These are phyloP conservation scores for Labeo catla DNA, from an alignment of 2,113 vertebrate genomes.

Conservation along the genomic window DNA sequence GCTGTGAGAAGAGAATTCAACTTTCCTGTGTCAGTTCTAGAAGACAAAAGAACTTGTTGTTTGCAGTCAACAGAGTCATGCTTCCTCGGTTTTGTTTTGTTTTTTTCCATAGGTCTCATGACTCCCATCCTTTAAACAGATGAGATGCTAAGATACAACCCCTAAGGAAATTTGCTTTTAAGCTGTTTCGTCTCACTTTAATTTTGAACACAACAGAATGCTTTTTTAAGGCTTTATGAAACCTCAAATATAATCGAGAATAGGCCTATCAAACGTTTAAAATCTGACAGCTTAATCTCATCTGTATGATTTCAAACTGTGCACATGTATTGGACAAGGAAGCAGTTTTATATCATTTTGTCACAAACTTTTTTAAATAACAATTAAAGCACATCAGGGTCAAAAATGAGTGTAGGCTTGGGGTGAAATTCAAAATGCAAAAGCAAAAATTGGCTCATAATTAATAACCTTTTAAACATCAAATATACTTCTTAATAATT, in stretches of 20 bases:
- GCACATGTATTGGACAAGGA: not conserved
- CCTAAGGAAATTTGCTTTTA: constrained; percentile 21
- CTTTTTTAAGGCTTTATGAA: not conserved
- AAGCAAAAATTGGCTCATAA: not conserved
- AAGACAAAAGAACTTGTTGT: constrained; percentile 23
- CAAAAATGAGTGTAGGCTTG: not conserved
- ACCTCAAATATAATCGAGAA: not conserved
- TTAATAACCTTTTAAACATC: not conserved
- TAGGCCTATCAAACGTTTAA: not conserved
- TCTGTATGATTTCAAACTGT: not conserved
- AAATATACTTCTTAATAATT: not conserved
- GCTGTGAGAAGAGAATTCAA: not conserved
- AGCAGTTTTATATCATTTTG: not conserved
- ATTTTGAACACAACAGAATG: not conserved
- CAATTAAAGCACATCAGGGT: not conserved
- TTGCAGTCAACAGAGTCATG: constrained; percentile 23
- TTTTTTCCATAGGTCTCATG: constrained; percentile 27
- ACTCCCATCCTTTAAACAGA: constrained; percentile 29
- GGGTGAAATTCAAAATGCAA: not conserved
- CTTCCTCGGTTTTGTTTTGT: not conserved
- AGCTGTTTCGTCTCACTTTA: not conserved
- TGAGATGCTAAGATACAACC: constrained; percentile 15
- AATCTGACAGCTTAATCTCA: not conserved
- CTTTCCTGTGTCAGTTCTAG: not conserved
- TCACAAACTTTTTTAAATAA: not conserved